Base-by-base conservation (phyloP, 1,140 invertebrate species). In the Drosophila novamexicana region DNA sequence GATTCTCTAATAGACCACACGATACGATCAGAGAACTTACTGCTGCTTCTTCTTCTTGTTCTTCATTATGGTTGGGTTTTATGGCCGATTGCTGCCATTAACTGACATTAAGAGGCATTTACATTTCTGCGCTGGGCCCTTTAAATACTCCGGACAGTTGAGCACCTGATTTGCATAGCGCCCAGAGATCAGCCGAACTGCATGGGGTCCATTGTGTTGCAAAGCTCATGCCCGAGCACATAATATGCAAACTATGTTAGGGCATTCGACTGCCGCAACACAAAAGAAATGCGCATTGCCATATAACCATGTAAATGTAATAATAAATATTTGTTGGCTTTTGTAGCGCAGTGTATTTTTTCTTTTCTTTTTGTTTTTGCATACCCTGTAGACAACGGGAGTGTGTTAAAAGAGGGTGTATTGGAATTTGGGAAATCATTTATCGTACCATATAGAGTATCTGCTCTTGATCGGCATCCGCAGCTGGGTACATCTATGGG, bases 251-350 rank as follows among this genome's bases (percentile, higher is more conserved):
- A 45, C 39, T 34, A 22, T 47, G 52, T 45, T 49, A 75, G 72
- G 34, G 67, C 59, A 75, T 75, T 68, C 34, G 40, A 74, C 49
- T 69, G 57, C 71, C 44, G 56, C 70, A 56, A 36, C 54, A 59
- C 50, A 65, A 79, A 76, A 74, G 64, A 76, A 79, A 82, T 79
- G 59, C 68, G 56, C 67, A 77, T 67, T 79, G 71, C 57, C 58
- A 70, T 75, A 39, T 62, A 69, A 62, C 53, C 59, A 63, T 75
- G 72, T 57, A 81, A 79, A 75, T 88, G 84, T 77, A 88, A 83
- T 89, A 88, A 89, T 89, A 89, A 83, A 88, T 88, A 88, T 88
- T 83, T 88, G 85, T 81, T 89, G 77, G 63, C 84, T 72, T 77
- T 79, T 83, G 76, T 88, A 68, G 57, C 42, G 42, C 49, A 65